These are phyloP conservation scores for Tenthredo scrophulariae DNA, from an alignment of 2,888 invertebrate species.

Conservation along the genomic window DNA sequence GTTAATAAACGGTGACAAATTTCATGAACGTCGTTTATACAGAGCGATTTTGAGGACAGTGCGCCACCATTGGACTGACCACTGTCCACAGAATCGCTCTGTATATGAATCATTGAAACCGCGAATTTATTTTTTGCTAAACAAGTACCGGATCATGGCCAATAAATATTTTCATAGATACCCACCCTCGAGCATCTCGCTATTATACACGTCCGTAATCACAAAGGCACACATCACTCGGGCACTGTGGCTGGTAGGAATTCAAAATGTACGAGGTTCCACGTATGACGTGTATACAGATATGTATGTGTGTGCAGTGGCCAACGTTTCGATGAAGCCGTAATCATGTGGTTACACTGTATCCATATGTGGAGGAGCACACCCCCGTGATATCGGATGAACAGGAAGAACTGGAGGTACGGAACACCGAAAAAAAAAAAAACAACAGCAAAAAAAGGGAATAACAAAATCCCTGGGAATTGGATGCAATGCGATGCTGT, in stretches of 20 bases:
- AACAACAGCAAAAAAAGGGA: not conserved
- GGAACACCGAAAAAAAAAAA: not conserved
- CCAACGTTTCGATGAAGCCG: slow-evolving; percentile 7
- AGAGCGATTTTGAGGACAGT: too few relatives aligned
- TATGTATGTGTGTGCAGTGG: not conserved
- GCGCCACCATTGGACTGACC: too few relatives aligned
- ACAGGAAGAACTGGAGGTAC: not conserved
- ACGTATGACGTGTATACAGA: not conserved
- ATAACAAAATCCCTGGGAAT: not conserved
- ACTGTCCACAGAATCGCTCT: too few relatives aligned
- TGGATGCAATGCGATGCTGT: not conserved
- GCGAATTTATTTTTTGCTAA: not conserved
- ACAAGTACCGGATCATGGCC: slow-evolving; percentile 34
- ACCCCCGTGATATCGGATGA: not conserved
- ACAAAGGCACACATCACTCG: slow-evolving; percentile 32
- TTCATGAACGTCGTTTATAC: not conserved
- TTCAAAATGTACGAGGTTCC: not conserved
- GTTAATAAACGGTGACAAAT: not conserved
- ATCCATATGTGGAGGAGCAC: not conserved
- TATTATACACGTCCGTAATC: not conserved
- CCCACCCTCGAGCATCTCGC: not conserved
- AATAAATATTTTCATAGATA: slow-evolving; percentile 46
- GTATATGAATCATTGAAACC: too few relatives aligned
- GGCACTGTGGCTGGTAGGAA: not conserved
- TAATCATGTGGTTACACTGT: slow-evolving; percentile 38